A percentile compares a stretch with the other conserved stretches of the same genome.
Conservation (phyloP, 1,140 invertebrate genomes). For the Limonius californicus region DNA sequence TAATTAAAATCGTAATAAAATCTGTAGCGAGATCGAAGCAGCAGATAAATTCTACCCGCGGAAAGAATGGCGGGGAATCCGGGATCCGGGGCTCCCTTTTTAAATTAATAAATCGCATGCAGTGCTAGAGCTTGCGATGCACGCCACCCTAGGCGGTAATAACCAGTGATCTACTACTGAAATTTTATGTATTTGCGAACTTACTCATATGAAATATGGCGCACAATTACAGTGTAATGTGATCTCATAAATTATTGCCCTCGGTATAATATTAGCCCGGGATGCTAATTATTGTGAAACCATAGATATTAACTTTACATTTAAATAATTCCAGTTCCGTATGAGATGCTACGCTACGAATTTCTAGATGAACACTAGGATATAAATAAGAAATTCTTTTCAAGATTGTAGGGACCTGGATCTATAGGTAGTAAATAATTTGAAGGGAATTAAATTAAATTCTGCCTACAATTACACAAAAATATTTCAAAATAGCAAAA, state of each 20-base stretch:
- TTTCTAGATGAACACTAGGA: too few species aligned
- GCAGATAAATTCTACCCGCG: constrained; percentile 19
- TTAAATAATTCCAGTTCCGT: too few species aligned
- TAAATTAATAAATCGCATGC: constrained; percentile 39
- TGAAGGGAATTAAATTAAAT: too few species aligned
- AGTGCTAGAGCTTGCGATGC: constrained; percentile 17
- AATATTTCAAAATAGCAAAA: too few species aligned
- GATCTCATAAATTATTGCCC: constrained; percentile 24
- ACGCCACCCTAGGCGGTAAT: constrained; percentile 32
- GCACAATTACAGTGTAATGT: constrained; percentile 31
- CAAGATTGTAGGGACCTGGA: too few species aligned
- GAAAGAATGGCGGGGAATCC: constrained; percentile 16
- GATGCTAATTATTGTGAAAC: background rate
- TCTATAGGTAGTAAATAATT: too few species aligned
- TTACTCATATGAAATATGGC: constrained; percentile 37
- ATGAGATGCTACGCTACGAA: too few species aligned
- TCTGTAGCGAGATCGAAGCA: constrained; percentile 8
- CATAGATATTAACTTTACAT: too few species aligned
- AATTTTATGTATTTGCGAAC: constrained; percentile 40
- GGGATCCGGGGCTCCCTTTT: constrained; percentile 29
- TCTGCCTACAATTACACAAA: too few species aligned
- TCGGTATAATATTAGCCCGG: background rate
- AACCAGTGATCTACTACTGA: constrained; percentile 32
- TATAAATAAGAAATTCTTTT: too few species aligned
- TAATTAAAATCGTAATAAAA: constrained; percentile 34